Evolutionary conservation across 2,888 invertebrate genomes (phyloP).

Genomic region (Charanyca ferruginea): DNA sequence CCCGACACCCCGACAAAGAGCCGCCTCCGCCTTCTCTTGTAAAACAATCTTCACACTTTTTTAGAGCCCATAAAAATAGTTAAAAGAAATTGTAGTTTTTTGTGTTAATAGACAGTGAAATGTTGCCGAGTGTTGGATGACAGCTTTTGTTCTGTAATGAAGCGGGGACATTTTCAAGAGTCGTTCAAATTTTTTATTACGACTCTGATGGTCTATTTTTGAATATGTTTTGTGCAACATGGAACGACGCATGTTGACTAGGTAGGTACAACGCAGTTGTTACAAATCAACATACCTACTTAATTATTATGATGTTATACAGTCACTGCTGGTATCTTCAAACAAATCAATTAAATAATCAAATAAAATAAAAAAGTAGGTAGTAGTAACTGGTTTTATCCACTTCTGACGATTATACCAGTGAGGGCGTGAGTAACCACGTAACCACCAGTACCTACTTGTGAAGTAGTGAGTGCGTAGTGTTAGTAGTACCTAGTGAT

Average conservation of each 20-base stretch:
- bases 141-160: slow-evolving; percentile 91
- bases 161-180: slow-evolving; percentile 87
- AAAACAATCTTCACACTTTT: slow-evolving; percentile 90
- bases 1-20: slow-evolving; percentile 87
- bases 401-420: too few relatives aligned
- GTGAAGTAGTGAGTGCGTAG: too few relatives aligned
- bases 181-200: slow-evolving; percentile 85
- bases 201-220: slow-evolving; percentile 83
- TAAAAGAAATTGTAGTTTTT: slow-evolving; percentile 87
- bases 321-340: neutral
- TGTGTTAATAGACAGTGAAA: slow-evolving; percentile 90
- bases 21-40: slow-evolving; percentile 88
- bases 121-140: slow-evolving; percentile 90
- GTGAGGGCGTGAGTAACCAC: too few relatives aligned
- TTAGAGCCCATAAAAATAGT: slow-evolving; percentile 90
- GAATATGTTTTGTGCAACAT: slow-evolving; percentile 63
- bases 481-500: too few relatives aligned
- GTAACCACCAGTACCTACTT: too few relatives aligned
- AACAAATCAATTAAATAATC: too few relatives aligned
- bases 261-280: slow-evolving; percentile 14
- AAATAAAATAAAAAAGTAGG: too few relatives aligned
- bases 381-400: neutral
- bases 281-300: slow-evolving; percentile 10
- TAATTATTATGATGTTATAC: neutral
- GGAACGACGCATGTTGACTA: slow-evolving; percentile 24